These are phyloP conservation scores for Xanthorhoe designata DNA, from an alignment of 2,888 invertebrate genomes.

Conservation along the genomic window DNA sequence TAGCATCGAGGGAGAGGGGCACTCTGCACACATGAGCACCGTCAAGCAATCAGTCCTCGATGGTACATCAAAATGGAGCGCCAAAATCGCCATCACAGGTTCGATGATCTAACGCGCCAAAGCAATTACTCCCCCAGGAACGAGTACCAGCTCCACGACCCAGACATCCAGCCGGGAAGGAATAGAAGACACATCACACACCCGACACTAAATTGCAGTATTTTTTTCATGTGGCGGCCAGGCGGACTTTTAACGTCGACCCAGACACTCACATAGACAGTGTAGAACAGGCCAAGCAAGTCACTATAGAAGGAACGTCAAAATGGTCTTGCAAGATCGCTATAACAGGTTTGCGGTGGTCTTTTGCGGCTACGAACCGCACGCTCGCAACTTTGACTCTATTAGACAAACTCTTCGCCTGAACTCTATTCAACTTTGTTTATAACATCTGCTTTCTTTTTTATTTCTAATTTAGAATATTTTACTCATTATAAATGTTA, in stretches of 20 bases:
- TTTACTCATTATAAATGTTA: background rate
- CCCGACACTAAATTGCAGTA: slow-evolving; percentile 75
- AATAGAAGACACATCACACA: slow-evolving; percentile 61
- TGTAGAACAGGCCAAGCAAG: slow-evolving; percentile 98
- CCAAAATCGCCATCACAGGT: slow-evolving; percentile 99
- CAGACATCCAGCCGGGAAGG: slow-evolving; percentile 37
- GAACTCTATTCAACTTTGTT: slow-evolving; percentile 70
- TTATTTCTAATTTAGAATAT: background rate
- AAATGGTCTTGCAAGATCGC: slow-evolving; percentile 99
- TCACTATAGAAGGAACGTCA: slow-evolving; percentile 99
- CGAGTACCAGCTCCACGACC: slow-evolving; percentile 42
- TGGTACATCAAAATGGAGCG: slow-evolving; percentile 99
- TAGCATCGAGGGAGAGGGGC: slow-evolving; percentile 97
- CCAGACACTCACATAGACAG: slow-evolving; percentile 99
- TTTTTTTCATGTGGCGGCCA: slow-evolving; percentile 87
- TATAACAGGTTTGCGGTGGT: slow-evolving; percentile 95
- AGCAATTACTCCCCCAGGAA: slow-evolving; percentile 43
- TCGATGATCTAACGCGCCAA: slow-evolving; percentile 85
- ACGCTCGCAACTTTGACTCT: slow-evolving; percentile 83
- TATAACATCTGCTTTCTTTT: slow-evolving; percentile 72
- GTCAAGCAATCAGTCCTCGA: slow-evolving; percentile 99
- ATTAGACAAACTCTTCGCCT: slow-evolving; percentile 83
- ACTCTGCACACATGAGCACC: slow-evolving; percentile 98
- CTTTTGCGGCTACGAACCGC: slow-evolving; percentile 84
- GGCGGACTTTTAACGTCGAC: slow-evolving; percentile 98